These are phyloP conservation scores for Cantharis lateralis DNA, from an alignment of 2,888 invertebrate genomes.

Conservation along the genomic window DNA sequence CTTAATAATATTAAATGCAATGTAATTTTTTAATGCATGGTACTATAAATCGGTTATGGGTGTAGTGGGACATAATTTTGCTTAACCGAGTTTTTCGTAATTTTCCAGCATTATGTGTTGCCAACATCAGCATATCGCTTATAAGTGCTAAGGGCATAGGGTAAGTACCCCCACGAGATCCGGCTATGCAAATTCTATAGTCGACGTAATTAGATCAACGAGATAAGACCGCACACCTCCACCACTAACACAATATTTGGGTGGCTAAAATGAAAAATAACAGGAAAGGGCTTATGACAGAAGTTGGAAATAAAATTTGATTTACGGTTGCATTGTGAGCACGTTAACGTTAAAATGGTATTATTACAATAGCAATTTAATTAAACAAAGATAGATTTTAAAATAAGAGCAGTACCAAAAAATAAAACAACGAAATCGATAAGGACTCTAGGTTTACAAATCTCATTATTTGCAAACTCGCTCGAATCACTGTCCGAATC, in stretches of 20 bases:
- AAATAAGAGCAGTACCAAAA: background rate
- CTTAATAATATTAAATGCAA: background rate
- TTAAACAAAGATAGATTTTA: background rate
- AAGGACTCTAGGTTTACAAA: background rate
- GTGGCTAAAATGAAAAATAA: slow-evolving; percentile 14
- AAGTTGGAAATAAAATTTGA: slow-evolving; percentile 4
- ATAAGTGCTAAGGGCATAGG: slow-evolving; percentile 21
- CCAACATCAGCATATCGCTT: slow-evolving; percentile 25
- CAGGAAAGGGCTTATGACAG: slow-evolving; percentile 15
- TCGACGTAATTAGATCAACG: slow-evolving; percentile 26
- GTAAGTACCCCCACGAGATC: slow-evolving; percentile 23
- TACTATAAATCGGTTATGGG: background rate
- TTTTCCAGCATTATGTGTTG: slow-evolving; percentile 15
- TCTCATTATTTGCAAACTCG: background rate
- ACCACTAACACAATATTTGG: slow-evolving; percentile 6
- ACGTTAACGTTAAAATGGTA: background rate
- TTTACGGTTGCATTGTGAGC: background rate
- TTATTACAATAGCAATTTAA: background rate
- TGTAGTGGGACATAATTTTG: background rate
- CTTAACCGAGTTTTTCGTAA: slow-evolving; percentile 10
- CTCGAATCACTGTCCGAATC: background rate
- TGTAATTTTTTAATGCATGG: background rate
- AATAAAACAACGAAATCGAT: background rate
- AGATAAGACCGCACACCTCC: slow-evolving; percentile 25
- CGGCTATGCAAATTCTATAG: slow-evolving; percentile 25